phyloP scores from a whole-genome alignment of 2,797 vertebrate species.

The Amblyopsis hoosieri region DNA sequence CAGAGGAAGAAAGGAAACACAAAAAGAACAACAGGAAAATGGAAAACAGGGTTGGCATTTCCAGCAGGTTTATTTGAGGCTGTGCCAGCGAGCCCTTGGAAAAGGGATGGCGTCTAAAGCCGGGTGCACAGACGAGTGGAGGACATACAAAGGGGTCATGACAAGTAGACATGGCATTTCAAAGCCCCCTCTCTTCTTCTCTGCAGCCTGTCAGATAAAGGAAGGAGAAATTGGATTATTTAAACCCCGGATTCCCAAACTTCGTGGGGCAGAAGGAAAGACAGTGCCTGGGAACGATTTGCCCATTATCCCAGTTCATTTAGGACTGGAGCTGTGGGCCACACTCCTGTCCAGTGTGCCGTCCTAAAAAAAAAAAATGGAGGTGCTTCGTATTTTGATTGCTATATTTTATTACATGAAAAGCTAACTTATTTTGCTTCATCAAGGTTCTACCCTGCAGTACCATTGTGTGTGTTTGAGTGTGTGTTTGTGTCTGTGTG shows the following conservation, averaged over 20 bases:
- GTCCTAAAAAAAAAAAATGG: conserved; percentile 42
- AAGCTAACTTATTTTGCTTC: conserved; percentile 15
- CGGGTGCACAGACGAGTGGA: conserved; percentile 66
- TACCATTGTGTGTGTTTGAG: conserved; percentile 4
- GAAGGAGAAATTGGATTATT: conserved; percentile 79
- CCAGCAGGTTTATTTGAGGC: conserved; percentile 76
- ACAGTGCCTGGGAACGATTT: conserved; percentile 82
- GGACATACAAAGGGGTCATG: conserved; percentile 75
- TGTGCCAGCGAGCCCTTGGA: conserved; percentile 75
- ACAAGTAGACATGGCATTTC: conserved; percentile 80
- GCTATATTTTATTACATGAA: conserved; percentile 31
- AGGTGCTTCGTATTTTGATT: conserved; percentile 47
- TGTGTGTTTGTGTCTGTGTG: conserved; percentile 4
- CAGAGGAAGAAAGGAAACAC: conserved; percentile 30
- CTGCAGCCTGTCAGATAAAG: conserved; percentile 74
- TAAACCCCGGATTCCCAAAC: conserved; percentile 75
- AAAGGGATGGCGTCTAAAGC: conserved; percentile 71
- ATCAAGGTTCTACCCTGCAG: neutral
- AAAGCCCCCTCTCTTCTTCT: conserved; percentile 72
- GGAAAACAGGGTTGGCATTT: conserved; percentile 76
- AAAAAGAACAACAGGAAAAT: conserved; percentile 66
- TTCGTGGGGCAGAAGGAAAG: conserved; percentile 63
- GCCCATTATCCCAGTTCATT: conserved; percentile 78
- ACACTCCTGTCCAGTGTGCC: conserved; percentile 63
- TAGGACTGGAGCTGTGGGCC: conserved; percentile 72